Base-by-base conservation (phyloP, 2,113 vertebrate species). In the Ia io region DNA sequence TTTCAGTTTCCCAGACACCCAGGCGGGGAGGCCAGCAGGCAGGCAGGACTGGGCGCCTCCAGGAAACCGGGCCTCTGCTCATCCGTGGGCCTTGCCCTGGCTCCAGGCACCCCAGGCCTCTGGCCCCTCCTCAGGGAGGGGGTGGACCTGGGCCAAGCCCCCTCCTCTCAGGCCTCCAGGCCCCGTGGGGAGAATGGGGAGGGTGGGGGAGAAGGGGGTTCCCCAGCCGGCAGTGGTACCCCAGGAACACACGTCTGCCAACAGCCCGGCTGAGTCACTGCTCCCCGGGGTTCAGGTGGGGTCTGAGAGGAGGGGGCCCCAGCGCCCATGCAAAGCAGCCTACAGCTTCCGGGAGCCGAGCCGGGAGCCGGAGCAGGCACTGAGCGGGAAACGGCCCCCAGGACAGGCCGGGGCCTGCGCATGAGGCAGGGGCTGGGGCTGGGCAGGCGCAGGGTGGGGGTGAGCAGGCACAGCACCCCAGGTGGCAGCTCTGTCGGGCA, bases 221-320 rank as follows among this genome's bases (percentile, higher is more conserved):
- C 73, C 73, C 40, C 25, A 40, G 56, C n/a, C 18, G 22, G 78
- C 23, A 14, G 12, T 6, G 30, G 14, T n/a, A 3, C 14, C 12
- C 63, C 63, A 3, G 14, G 30, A 65, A 32, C 20, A 13, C 25
- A 9, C 0, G 1, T 20, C 40, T 28, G 1, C 84, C 5, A 0
- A 1, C 0, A 6, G 35, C 77, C 49, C 1, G n/a, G 77, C 69
- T 77, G 59, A 70, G 89, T 76, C 84, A 76, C 47, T 69, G 11
- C 16, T 40, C 47, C 76, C 5, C 14, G 1, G 12, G 74, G 44
- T 18, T 44, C 18, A 2, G 77, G 65, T 9, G 37, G 9, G 42
- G 51, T 63, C 37, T 79, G 73, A 28, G 17, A 23, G 20, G 56
- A 28, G 23, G 2, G n/a, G 78, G 28, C 42, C 42, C 8, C 3